phyloP scores from a whole-genome alignment of 2,888 invertebrate species.

The Netelia melanura region DNA sequence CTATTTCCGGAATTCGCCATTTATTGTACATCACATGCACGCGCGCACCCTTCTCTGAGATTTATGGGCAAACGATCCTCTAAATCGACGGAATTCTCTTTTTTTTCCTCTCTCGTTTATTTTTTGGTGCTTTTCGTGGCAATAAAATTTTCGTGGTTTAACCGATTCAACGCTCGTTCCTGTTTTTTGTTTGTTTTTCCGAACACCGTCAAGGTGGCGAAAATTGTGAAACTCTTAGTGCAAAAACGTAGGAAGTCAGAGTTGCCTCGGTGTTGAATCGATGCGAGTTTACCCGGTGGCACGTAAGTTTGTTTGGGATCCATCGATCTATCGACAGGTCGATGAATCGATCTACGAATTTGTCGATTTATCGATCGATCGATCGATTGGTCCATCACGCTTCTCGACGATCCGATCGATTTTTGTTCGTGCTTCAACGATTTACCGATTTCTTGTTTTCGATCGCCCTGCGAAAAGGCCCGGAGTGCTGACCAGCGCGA shows the following conservation, averaged over 20 bases:
- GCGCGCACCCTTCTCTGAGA: constrained; percentile 33
- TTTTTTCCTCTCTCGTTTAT: constrained; percentile 7
- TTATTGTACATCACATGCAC: constrained; percentile 68
- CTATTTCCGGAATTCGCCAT: constrained; percentile 55
- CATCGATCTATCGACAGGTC: constrained; percentile 21
- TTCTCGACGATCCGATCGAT: constrained; percentile 16
- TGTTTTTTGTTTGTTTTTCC: constrained; percentile 27
- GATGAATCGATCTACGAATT: neutral
- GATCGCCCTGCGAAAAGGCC: constrained; percentile 24
- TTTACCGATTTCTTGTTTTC: neutral
- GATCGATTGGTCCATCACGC: constrained; percentile 6
- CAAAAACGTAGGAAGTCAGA: constrained; percentile 34
- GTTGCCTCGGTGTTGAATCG: constrained; percentile 9
- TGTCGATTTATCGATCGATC: neutral
- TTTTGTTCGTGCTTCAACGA: neutral
- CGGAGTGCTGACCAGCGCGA: constrained; percentile 39
- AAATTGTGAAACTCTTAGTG: constrained; percentile 5
- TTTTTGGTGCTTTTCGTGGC: constrained; percentile 25
- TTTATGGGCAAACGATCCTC: constrained; percentile 15
- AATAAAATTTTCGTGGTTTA: constrained; percentile 40
- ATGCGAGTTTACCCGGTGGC: neutral
- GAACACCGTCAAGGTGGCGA: neutral
- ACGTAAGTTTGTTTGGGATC: constrained; percentile 17
- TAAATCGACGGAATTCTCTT: constrained; percentile 44
- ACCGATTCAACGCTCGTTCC: constrained; percentile 12